Evolutionary conservation across 2,113 vertebrate genomes (phyloP).

Genomic region (Anser brachyrhynchus): DNA sequence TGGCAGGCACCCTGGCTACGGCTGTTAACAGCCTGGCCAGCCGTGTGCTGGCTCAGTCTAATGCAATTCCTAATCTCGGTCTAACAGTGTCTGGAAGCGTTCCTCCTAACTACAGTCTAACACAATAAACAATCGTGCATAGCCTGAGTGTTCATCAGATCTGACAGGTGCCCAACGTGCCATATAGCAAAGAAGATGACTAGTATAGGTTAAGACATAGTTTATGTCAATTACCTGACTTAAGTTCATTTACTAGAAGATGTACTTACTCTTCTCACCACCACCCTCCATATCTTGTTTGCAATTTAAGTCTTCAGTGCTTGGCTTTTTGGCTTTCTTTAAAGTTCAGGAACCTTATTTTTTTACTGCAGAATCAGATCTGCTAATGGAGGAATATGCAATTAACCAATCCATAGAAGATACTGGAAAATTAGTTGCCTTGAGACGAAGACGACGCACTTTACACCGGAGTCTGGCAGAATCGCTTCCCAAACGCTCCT

Average conservation of each 20-base stretch:
- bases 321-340: not conserved
- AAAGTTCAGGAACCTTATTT: not conserved
- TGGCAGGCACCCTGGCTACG: not conserved
- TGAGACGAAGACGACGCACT: slow-evolving; percentile 84
- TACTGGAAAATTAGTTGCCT: slow-evolving; percentile 78
- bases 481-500: slow-evolving; percentile 75
- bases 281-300: not conserved
- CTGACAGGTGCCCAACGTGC: not conserved
- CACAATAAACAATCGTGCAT: not conserved
- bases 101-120: not conserved
- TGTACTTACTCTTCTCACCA: not conserved
- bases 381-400: slow-evolving; percentile 88
- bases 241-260: not conserved
- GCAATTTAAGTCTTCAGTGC: not conserved
- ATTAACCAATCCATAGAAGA: slow-evolving; percentile 84
- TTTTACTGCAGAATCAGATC: slow-evolving; percentile 81
- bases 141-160: not conserved
- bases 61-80: not conserved
- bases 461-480: slow-evolving; percentile 82
- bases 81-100: not conserved
- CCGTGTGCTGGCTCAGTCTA: not conserved
- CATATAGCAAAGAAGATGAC: not conserved
- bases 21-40: not conserved
- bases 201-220: not conserved
- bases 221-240: not conserved